phyloP scores from a whole-genome alignment of 2,113 vertebrate genomes.

The Clarias macrocephalus region DNA sequence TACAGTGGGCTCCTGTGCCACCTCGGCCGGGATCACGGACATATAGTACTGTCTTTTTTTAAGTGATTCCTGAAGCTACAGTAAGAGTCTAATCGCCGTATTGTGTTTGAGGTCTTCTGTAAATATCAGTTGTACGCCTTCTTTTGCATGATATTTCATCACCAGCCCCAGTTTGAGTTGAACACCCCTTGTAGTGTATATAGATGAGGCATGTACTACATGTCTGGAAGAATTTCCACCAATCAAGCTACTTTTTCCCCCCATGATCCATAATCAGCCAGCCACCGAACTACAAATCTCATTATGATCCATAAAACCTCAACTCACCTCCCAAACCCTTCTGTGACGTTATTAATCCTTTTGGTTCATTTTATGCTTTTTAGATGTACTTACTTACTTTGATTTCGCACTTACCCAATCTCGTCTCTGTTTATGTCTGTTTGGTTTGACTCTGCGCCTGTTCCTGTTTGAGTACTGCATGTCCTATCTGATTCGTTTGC shows the following conservation, averaged over 20 bases:
- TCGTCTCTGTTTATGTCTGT: neutral
- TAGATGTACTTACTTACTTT: neutral
- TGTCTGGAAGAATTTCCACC: neutral
- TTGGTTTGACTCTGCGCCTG: neutral
- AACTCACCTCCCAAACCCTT: too few species aligned
- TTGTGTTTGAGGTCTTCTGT: too few species aligned
- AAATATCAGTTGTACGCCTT: too few species aligned
- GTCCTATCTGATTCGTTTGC: neutral
- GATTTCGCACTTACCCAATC: neutral
- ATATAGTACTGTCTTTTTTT: too few species aligned
- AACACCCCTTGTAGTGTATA: neutral
- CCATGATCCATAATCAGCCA: neutral
- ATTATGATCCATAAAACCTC: neutral
- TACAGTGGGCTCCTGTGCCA: too few species aligned
- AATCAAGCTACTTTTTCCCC: neutral
- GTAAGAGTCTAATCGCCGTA: too few species aligned
- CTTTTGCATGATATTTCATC: too few species aligned
- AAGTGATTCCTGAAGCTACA: too few species aligned
- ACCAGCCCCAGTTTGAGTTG: too few species aligned
- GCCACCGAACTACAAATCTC: neutral
- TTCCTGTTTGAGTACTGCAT: neutral
- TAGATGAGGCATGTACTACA: neutral
- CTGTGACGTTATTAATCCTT: neutral
- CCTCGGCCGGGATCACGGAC: too few species aligned
- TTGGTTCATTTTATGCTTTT: neutral